Conservation (phyloP, 23 tunicate species). For the Oikopleura albicans region DNA sequence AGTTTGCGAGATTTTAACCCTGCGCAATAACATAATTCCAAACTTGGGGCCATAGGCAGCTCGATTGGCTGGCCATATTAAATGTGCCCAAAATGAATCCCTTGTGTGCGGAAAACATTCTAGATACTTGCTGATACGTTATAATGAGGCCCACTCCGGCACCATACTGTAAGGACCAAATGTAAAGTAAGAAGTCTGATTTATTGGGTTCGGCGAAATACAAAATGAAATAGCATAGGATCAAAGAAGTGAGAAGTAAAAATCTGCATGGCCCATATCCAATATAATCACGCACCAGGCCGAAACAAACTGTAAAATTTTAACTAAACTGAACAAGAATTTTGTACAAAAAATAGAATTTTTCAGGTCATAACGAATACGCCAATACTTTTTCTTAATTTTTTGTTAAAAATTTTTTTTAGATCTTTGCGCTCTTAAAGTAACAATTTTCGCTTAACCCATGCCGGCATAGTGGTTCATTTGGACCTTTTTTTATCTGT, state of each 20-base stretch:
- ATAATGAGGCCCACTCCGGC: background rate
- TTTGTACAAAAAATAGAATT: no score
- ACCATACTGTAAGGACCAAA: background rate
- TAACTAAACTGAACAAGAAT: no score
- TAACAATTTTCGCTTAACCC: no score
- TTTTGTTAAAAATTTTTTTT: no score
- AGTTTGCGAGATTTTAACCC: no score
- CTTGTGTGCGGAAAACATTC: background rate
- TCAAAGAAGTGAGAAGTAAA: background rate
- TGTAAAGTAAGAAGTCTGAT: background rate
- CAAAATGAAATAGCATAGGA: background rate
- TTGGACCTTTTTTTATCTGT: no score
- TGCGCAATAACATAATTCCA: no score
- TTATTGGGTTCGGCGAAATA: background rate
- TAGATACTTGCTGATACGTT: background rate
- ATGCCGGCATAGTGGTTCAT: no score
- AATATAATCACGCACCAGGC: background rate
- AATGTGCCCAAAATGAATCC: background rate
- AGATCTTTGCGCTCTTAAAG: no score
- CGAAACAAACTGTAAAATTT: no score
- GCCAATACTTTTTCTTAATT: no score
- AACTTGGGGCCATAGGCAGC: background rate
- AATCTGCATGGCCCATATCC: background rate
- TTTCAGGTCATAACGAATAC: no score
- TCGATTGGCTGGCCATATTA: background rate